Evolutionary conservation across 1,140 invertebrate genomes (phyloP), one percentile per base, ranked within the genome.

Genomic region (Drosophila nigrodunni): DNA sequence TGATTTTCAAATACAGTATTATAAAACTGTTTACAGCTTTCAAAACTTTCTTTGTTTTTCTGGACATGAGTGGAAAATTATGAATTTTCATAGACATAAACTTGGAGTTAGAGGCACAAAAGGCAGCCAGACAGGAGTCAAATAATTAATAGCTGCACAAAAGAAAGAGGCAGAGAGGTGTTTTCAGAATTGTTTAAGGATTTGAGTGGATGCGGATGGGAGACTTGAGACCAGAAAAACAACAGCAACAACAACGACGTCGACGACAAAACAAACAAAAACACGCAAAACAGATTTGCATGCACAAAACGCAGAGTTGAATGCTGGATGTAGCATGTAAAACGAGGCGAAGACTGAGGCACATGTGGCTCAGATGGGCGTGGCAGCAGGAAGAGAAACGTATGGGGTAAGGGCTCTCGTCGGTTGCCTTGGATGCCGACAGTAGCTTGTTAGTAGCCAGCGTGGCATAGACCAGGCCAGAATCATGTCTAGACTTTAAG

Each of bases 351-450:
- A 30, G 67, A 30, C 35, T n/a, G 47, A 25, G 66, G 9, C 50
- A 55, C 67, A 70, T 70, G 67, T 61, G 62, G 50, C 39, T 44
- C 37, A 39, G 37, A 0, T 9, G 59, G 60, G 60, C 15, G n/a
- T 10, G 7, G 21, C 7, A 7, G 44, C 8, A 9, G 44, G 10
- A 15, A 59, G 35, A 41, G n/a, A 11, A 8, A n/a, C 37, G 35
- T 18, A 78, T 80, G 10, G n/a, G 69, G 37, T 55, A 50, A 46
- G 35, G 60, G 15, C 43, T 59, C 46, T 64, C 46, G 78, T 69
- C 78, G 71, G 82, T 87, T 86, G 82, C 82, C 82, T 86, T 86
- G 82, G 83, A 71, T 62, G 82, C 82, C 82, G 82, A 64, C 81
- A 80, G 78, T 74, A 85, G 81, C 82, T 85, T 85, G 81, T 85